Evolutionary conservation across 2,113 vertebrate species (phyloP).

Genomic region (Gambusia affinis): DNA sequence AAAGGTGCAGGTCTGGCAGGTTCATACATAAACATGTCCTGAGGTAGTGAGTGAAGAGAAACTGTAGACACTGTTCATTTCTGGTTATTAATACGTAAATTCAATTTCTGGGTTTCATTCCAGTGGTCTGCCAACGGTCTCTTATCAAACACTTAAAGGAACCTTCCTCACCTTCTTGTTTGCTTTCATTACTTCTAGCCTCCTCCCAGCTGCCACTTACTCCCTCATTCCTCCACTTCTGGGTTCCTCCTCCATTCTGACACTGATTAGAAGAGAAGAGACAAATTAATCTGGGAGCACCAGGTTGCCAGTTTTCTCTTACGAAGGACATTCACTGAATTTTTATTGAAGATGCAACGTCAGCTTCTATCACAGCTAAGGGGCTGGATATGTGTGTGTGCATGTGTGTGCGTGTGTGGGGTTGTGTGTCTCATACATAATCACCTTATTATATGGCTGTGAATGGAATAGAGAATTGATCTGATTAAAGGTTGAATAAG

Average conservation of each 20-base stretch:
- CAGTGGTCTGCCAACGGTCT: slow-evolving; percentile 37
- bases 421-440: slow-evolving; percentile 65
- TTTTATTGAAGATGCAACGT: slow-evolving; percentile 73
- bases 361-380: slow-evolving; percentile 71
- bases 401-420: not conserved
- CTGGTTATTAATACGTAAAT: not conserved
- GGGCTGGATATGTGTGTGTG: slow-evolving; percentile 14
- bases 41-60: not conserved
- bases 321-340: slow-evolving; percentile 74
- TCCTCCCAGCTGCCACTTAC: slow-evolving; percentile 8
- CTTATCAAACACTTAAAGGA: slow-evolving; percentile 54
- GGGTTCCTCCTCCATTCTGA: slow-evolving; percentile 58
- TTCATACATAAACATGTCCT: not conserved
- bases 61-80: slow-evolving; percentile 10
- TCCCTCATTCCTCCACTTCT: slow-evolving; percentile 12
- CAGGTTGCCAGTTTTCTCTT: slow-evolving; percentile 66
- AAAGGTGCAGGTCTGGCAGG: too few species aligned
- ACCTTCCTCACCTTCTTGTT: slow-evolving; percentile 17
- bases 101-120: slow-evolving; percentile 29
- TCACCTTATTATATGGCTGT: slow-evolving; percentile 78
- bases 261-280: slow-evolving; percentile 80
- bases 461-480: slow-evolving; percentile 75
- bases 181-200: slow-evolving; percentile 22
- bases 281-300: slow-evolving; percentile 77
- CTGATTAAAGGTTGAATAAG: slow-evolving; percentile 70